Evolutionary conservation across 2,797 vertebrate genomes (phyloP).

Genomic region (Jordanella pulchra): DNA sequence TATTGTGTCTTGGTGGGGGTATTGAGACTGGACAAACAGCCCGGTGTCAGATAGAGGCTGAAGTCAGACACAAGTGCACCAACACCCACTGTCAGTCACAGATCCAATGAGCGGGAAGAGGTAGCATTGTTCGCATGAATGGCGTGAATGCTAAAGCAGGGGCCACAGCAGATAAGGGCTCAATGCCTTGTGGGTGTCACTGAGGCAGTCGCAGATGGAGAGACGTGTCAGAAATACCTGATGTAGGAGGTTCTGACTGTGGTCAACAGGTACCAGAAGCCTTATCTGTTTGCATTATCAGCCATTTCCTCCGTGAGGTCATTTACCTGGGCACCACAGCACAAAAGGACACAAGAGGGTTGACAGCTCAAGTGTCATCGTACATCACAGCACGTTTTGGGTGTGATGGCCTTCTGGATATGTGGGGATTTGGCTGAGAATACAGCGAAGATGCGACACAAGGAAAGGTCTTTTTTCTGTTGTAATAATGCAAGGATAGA

Average conservation of each 20-base stretch:
- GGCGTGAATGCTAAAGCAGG: conserved; percentile 82
- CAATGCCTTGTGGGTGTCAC: conserved; percentile 77
- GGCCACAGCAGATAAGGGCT: conserved; percentile 81
- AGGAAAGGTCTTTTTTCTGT: conserved; percentile 17
- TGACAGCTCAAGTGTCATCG: conserved; percentile 68
- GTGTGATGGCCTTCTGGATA: conserved; percentile 30
- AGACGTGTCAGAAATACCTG: conserved; percentile 74
- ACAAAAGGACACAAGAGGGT: conserved; percentile 73
- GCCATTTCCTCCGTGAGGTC: conserved; percentile 79
- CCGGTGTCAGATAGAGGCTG: conserved; percentile 70
- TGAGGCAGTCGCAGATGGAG: conserved; percentile 77
- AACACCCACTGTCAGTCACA: conserved; percentile 84
- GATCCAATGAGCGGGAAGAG: conserved; percentile 77
- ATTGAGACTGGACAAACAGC: conserved; percentile 80
- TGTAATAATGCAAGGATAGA: conserved; percentile 26
- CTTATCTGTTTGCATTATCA: conserved; percentile 84
- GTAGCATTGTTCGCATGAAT: conserved; percentile 82
- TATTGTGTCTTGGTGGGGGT: conserved; percentile 83
- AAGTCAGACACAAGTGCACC: conserved; percentile 82
- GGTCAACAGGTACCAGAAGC: conserved; percentile 74
- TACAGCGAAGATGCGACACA: conserved; percentile 37
- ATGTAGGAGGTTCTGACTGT: conserved; percentile 76
- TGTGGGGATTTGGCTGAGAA: conserved; percentile 39
- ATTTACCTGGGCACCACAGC: conserved; percentile 68
- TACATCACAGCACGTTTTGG: conserved; percentile 47